phyloP scores from a whole-genome alignment of 2,888 invertebrate genomes.

The Hyalella azteca region DNA sequence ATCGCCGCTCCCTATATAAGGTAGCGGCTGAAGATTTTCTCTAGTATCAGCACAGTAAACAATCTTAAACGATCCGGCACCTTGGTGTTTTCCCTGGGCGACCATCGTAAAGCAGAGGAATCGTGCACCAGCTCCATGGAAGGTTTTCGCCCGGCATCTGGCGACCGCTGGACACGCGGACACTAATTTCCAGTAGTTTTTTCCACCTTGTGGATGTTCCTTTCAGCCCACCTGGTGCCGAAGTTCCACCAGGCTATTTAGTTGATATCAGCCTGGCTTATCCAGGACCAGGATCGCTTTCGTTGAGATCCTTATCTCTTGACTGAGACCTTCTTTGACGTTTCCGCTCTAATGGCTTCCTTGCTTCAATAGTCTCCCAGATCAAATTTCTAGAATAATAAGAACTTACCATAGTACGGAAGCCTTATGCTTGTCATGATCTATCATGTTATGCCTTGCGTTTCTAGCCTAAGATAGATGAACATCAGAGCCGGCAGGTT shows the following conservation, averaged over 20 bases:
- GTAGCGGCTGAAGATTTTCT: constrained; percentile 27
- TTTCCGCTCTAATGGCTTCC: neutral
- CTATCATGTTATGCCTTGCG: neutral
- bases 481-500: no score
- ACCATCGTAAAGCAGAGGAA: neutral
- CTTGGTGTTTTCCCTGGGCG: neutral
- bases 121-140: neutral
- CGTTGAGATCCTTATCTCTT: constrained; percentile 6
- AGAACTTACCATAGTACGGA: neutral
- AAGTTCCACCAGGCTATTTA: constrained; percentile 6
- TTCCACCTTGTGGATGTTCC: constrained; percentile 6
- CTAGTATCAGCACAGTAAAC: neutral
- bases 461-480: neutral
- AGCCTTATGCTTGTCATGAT: neutral
- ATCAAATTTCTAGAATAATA: neutral
- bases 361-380: neutral
- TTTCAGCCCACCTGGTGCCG: constrained; percentile 23
- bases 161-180: constrained; percentile 26
- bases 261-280: constrained; percentile 29
- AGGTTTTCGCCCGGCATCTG: constrained; percentile 9
- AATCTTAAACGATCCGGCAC: constrained; percentile 4
- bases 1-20: constrained; percentile 18
- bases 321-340: constrained; percentile 4
- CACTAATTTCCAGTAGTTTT: constrained; percentile 18
- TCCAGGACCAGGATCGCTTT: neutral